Conservation (phyloP, 1,140 invertebrate genomes). For the Drosophila arizonae region DNA sequence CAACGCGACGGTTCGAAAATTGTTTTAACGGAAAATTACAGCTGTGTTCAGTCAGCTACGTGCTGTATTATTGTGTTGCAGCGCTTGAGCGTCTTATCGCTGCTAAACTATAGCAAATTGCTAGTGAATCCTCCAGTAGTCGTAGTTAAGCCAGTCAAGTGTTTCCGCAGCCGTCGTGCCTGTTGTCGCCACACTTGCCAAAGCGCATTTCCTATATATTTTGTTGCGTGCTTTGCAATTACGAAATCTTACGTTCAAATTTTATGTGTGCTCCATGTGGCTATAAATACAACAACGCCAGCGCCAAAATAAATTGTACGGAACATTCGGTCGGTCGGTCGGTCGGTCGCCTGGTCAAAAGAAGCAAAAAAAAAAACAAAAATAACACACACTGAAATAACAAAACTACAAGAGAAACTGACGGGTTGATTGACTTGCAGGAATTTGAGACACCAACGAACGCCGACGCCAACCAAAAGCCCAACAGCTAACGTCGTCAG, state of each 20-base stretch:
- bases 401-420: slow-evolving; percentile 46
- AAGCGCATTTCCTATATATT: slow-evolving; percentile 23
- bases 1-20: slow-evolving; percentile 53
- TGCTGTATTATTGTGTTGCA: slow-evolving; percentile 14
- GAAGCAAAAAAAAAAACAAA: slow-evolving; percentile 24
- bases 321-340: slow-evolving; percentile 12
- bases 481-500: slow-evolving; percentile 12
- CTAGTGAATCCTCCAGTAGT: slow-evolving; percentile 8
- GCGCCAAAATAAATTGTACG: slow-evolving; percentile 31
- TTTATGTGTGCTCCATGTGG: slow-evolving; percentile 60
- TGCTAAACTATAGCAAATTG: slow-evolving; percentile 9
- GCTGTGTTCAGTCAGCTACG: slow-evolving; percentile 9
- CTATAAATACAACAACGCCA: slow-evolving; percentile 60
- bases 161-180: slow-evolving; percentile 5
- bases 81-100: slow-evolving; percentile 23
- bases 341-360: slow-evolving; percentile 28
- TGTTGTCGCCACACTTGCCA: slow-evolving; percentile 6
- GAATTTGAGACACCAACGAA: slow-evolving; percentile 55
- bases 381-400: slow-evolving; percentile 28
- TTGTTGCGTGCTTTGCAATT: slow-evolving; percentile 52
- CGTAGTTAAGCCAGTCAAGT: slow-evolving; percentile 2
- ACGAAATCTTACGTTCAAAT: slow-evolving; percentile 60
- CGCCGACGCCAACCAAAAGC: not conserved
- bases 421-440: slow-evolving; percentile 76
- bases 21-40: slow-evolving; percentile 73